Evolutionary conservation across 2,888 invertebrate genomes (phyloP).

Genomic region (Agapetus fuscipes): DNA sequence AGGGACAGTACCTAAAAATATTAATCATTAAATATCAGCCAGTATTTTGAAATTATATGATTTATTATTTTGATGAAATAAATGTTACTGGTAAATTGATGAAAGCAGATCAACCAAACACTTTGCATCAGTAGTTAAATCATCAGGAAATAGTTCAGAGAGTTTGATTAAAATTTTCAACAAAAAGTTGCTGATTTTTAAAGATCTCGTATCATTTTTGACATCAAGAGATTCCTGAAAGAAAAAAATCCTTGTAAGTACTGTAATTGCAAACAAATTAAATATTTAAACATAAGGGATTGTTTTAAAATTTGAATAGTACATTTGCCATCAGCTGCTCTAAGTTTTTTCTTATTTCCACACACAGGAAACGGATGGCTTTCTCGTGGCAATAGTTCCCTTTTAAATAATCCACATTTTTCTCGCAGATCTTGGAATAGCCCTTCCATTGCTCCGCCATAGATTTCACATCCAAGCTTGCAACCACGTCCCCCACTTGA

Average conservation of each 20-base stretch:
- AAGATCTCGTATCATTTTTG: constrained; percentile 32
- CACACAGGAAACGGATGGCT: constrained; percentile 28
- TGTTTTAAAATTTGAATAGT: too few relatives aligned
- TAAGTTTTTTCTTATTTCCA: constrained; percentile 29
- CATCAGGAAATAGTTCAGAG: constrained; percentile 31
- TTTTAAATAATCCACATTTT: constrained; percentile 31
- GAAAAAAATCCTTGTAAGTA: background rate
- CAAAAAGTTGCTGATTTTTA: constrained; percentile 42
- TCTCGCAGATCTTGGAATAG: constrained; percentile 37
- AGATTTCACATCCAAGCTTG: constrained; percentile 41
- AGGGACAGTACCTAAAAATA: background rate
- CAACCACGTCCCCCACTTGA: constrained; percentile 38
- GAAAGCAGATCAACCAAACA: constrained; percentile 29
- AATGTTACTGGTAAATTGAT: constrained; percentile 29
- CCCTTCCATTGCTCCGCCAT: constrained; percentile 49
- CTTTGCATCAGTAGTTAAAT: constrained; percentile 25
- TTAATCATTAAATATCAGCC: too few relatives aligned
- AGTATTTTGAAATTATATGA: background rate
- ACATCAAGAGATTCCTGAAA: constrained; percentile 34
- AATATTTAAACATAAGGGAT: constrained; percentile 2
- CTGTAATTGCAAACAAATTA: background rate
- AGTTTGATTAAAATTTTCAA: constrained; percentile 40
- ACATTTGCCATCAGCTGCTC: constrained; percentile 30
- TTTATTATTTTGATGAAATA: too few relatives aligned
- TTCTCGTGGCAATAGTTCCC: constrained; percentile 30